Percentiles rank a stretch among this genome's conserved stretches.
phyloP scores from a whole-genome alignment of 2,113 vertebrate genomes.

The Egretta garzetta region DNA sequence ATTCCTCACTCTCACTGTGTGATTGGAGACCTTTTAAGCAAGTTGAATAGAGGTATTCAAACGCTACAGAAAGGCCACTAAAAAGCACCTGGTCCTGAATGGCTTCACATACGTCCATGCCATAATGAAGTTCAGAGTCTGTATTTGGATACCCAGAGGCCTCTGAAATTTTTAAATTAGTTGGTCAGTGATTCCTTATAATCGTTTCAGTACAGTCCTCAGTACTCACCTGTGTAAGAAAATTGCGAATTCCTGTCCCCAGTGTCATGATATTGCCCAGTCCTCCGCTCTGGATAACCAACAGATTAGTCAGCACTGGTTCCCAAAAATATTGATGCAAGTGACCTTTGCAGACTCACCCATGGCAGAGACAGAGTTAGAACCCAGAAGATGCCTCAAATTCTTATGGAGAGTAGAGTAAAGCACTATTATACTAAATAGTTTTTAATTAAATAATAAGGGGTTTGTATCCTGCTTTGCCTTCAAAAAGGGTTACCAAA shows the following conservation, averaged over 20 bases:
- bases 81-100: slow-evolving; percentile 21
- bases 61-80: background rate
- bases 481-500: slow-evolving; percentile 1
- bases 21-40: slow-evolving; percentile 27
- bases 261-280: background rate
- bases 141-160: background rate
- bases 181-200: background rate
- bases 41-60: slow-evolving; percentile 50
- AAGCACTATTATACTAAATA: background rate
- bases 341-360: background rate
- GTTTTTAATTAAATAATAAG: background rate
- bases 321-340: background rate
- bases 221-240: background rate
- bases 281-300: background rate
- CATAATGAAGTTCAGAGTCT: background rate
- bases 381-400: background rate
- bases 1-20: slow-evolving; percentile 6
- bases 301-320: background rate
- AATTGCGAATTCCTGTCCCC: background rate
- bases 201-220: background rate
- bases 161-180: background rate
- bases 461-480: background rate
- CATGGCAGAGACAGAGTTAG: background rate
- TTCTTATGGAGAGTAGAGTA: background rate
- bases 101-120: background rate